These are phyloP conservation scores for Mactra quadrangularis DNA, from an alignment of 1,140 invertebrate genomes.

Conservation along the genomic window DNA sequence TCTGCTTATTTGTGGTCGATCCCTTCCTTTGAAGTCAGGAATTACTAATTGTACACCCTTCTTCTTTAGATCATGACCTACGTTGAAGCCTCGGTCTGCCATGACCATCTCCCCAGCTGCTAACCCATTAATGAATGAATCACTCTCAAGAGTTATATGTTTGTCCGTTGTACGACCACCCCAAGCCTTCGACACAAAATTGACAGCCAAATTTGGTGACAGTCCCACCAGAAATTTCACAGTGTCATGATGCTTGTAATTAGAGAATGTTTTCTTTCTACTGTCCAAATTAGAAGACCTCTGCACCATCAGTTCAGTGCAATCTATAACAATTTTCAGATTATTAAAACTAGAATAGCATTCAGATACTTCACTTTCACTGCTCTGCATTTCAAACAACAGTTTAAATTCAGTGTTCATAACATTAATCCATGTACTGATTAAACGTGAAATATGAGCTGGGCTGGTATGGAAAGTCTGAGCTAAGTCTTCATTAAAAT, in stretches of 20 bases:
- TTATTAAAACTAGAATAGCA: too few species aligned
- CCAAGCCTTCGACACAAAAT: constrained; percentile 30
- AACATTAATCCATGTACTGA: not conserved
- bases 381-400: too few species aligned
- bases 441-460: constrained; percentile 22
- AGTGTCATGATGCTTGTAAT: constrained; percentile 27
- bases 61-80: constrained; percentile 15
- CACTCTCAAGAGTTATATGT: constrained; percentile 22
- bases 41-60: constrained; percentile 19
- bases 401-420: too few species aligned
- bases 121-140: not conserved
- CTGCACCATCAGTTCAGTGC: constrained; percentile 30
- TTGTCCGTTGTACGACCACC: constrained; percentile 31
- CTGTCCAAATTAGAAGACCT: not conserved
- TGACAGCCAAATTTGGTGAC: constrained; percentile 15
- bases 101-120: not conserved
- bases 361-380: too few species aligned
- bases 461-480: not conserved
- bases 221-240: constrained; percentile 28
- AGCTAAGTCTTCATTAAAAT: too few species aligned
- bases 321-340: not conserved
- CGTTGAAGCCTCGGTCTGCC: constrained; percentile 35
- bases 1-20: too few species aligned
- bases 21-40: constrained; percentile 26
- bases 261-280: constrained; percentile 24